Base-by-base conservation (phyloP, 2,888 invertebrate genomes). In the Deilephila porcellus region DNA sequence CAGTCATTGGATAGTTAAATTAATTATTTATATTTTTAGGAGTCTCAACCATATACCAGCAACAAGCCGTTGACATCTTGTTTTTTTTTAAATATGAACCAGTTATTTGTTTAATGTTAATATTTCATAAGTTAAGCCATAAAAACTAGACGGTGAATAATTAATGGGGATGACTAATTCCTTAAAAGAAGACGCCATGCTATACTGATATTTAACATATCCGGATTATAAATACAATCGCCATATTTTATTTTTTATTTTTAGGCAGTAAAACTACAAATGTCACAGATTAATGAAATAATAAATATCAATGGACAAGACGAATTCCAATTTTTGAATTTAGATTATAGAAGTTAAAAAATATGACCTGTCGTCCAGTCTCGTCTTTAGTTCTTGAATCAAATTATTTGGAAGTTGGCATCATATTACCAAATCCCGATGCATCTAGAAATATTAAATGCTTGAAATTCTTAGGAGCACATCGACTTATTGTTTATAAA, bases 201-300 rank as follows among this genome's bases (percentile, higher is more conserved):
- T 20, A 45, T 20, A 19, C 2, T 8, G n/a, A 52, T 25, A 67
- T 17, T 17, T 37, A 37, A n/a, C 5, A 32, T 62, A 62, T 32
- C 45, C 25, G 67, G 67, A 52, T 67, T 67, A 37, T 52, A 67
- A 25, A 67, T 67, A 67, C 6, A 45, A 67, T 52, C 67, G 67
- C 52, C 52, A 45, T 56, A 45, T 29, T 14, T 25, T 60, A 60
- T 60, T 60, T 17, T 32, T 17, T 60, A 60, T 60, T 29, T 60
- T 29, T 60, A 60, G 25, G 17, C 29, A 29, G n/a, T n/a, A 56
- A 56, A 56, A 19, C 56, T 56, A n/a, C 5, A 19, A 56, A 56
- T 56, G 56, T 56, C 56, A 56, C n/a, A 56, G 56, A n/a, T n/a
- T n/a, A 56, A 56, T 56, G 17, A 56, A 56, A 56, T n/a, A 56